Percentiles rank a stretch among this genome's conserved stretches.
Conservation (phyloP, 2,888 invertebrate species). For the Aspidapion aeneum region DNA sequence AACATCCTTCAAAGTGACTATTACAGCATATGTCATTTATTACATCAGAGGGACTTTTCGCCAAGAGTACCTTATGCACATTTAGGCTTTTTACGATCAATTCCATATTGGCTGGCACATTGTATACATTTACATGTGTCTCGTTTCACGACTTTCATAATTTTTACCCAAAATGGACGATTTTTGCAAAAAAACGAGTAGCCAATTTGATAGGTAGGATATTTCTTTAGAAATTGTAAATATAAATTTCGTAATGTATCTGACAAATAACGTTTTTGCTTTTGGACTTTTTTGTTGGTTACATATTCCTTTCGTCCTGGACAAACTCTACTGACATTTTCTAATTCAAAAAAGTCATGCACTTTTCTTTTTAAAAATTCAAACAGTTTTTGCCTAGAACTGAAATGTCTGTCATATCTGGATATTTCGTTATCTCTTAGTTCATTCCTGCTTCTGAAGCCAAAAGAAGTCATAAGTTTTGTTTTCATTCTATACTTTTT, state of each 20-base stretch:
- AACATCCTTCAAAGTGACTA: background rate
- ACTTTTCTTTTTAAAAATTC: too few relatives aligned
- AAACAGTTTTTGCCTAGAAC: background rate
- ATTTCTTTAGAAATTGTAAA: background rate
- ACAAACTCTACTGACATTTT: too few relatives aligned
- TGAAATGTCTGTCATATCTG: background rate
- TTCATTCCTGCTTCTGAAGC: background rate
- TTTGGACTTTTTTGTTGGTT: conserved; percentile 1
- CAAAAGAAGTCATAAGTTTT: background rate
- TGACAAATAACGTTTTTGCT: conserved; percentile 5
- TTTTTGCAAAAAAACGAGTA: background rate
- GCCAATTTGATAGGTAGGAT: background rate
- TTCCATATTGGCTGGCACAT: background rate
- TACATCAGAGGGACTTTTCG: background rate
- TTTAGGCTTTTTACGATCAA: background rate
- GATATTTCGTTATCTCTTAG: background rate
- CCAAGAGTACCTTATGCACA: background rate
- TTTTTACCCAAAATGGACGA: conserved; percentile 2
- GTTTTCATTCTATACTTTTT: conserved; percentile 6
- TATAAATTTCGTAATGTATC: background rate
- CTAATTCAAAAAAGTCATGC: too few relatives aligned
- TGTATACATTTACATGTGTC: conserved; percentile 5
- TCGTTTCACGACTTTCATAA: conserved; percentile 1
- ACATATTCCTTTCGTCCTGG: conserved; percentile 8
- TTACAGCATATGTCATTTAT: background rate